Conservation (phyloP, 2,888 invertebrate genomes). For the Caenorhabditis sp. region DNA sequence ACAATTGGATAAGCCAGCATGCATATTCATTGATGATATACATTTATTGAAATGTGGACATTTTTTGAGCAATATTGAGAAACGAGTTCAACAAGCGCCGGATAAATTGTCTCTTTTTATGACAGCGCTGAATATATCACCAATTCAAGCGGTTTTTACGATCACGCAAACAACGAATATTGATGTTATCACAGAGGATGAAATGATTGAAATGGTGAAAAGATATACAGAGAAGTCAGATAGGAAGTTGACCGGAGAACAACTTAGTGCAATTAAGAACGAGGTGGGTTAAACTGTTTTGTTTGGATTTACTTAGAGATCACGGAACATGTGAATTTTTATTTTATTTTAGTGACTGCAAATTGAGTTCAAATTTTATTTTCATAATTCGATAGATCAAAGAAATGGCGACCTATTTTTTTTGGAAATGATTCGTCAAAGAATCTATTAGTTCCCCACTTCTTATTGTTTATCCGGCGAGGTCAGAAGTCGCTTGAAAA, state of each 20-base stretch:
- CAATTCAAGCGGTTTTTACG: conserved; percentile 47
- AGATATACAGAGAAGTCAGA: conserved; percentile 35
- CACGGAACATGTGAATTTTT: no score
- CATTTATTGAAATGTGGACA: conserved; percentile 63
- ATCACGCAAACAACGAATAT: conserved; percentile 48
- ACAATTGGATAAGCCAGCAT: conserved; percentile 54
- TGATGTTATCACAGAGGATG: conserved; percentile 42
- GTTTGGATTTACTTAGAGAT: background rate
- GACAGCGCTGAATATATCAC: conserved; percentile 42
- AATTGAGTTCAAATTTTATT: no score
- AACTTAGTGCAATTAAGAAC: conserved; percentile 39
- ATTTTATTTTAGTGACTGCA: no score
- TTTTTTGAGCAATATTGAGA: conserved; percentile 49
- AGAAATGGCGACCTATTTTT: no score
- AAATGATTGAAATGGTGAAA: conserved; percentile 55
- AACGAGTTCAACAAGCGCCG: conserved; percentile 39
- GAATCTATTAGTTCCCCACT: no score
- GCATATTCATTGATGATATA: conserved; percentile 68
- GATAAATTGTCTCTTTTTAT: conserved; percentile 44
- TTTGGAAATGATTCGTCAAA: no score
- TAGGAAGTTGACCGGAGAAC: conserved; percentile 49
- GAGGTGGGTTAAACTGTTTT: conserved; percentile 39
- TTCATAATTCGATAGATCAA: no score
- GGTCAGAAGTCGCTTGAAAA: no score
- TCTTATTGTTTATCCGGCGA: no score